A percentile compares a stretch with the other conserved stretches of the same genome.
Conservation (phyloP, 2,888 invertebrate species). For the Pherbina coryleti region DNA sequence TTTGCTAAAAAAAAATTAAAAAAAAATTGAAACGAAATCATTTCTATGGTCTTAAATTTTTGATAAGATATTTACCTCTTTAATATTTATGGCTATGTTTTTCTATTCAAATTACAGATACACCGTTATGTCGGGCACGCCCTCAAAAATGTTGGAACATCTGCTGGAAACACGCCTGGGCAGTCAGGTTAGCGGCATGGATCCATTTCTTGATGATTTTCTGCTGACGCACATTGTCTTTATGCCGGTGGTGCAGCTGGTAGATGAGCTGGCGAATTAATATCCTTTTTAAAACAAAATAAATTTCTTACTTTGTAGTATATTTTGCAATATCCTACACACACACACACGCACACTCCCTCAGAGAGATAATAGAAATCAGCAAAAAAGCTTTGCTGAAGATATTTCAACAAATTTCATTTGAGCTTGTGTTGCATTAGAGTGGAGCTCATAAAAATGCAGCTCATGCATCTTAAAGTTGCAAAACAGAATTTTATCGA, state of each 20-base stretch:
- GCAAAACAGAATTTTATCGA: conserved; percentile 14
- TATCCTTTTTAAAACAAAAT: conserved; percentile 75
- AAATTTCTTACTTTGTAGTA: too few species aligned
- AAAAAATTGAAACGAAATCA: too few species aligned
- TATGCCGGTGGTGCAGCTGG: conserved; percentile 81
- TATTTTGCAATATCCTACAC: too few species aligned
- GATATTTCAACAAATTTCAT: neutral
- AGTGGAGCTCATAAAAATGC: conserved; percentile 18
- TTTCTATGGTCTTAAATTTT: too few species aligned
- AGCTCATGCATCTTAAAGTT: neutral
- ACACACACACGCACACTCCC: neutral
- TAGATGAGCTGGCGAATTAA: conserved; percentile 80
- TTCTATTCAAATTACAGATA: conserved; percentile 72
- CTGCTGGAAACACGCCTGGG: conserved; percentile 84
- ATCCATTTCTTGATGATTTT: conserved; percentile 86
- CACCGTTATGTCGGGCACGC: conserved; percentile 88
- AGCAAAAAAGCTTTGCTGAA: neutral
- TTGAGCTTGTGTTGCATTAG: neutral
- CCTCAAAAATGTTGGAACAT: conserved; percentile 89
- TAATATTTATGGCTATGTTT: too few species aligned
- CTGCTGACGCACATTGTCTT: conserved; percentile 86
- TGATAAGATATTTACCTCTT: too few species aligned
- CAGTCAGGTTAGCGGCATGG: conserved; percentile 74
- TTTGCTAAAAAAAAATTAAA: too few species aligned
- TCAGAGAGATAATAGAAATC: neutral